Conservation (phyloP, 92 coral and sea anemone species). For the Zoanthus gigantus region DNA sequence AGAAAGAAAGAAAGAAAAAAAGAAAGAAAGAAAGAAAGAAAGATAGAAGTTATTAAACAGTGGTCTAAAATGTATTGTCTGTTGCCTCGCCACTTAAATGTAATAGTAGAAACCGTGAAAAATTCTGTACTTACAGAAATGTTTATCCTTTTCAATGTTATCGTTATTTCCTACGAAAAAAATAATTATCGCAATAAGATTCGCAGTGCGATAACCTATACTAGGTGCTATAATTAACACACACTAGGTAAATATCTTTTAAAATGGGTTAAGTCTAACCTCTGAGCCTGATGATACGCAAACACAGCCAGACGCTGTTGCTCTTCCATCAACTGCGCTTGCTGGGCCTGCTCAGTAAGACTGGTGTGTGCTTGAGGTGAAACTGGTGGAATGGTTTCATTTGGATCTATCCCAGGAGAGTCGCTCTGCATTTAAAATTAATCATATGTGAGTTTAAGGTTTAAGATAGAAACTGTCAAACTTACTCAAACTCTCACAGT, state of each 20-base stretch:
- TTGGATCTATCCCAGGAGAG: constrained; percentile 64
- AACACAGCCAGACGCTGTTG: constrained; percentile 73
- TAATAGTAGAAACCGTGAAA: too few relatives aligned
- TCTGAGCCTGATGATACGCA: constrained; percentile 64
- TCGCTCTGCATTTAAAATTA: constrained; percentile 10
- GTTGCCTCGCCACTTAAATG: too few relatives aligned
- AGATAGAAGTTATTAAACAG: too few relatives aligned
- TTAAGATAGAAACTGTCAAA: not conserved
- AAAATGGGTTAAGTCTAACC: constrained; percentile 21
- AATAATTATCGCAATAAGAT: too few relatives aligned
- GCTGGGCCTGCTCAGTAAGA: constrained; percentile 59
- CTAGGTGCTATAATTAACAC: too few relatives aligned
- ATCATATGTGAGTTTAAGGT: not conserved
- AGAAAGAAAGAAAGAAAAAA: too few relatives aligned
- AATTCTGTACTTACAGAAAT: constrained; percentile 6
- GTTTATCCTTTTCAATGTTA: not conserved
- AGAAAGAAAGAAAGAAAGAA: too few relatives aligned
- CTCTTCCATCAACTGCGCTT: constrained; percentile 54
- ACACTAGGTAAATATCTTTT: not conserved
- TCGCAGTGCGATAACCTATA: not conserved
- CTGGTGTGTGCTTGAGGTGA: constrained; percentile 73
- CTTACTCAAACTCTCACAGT: too few relatives aligned
- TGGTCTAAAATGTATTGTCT: too few relatives aligned
- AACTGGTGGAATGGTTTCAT: constrained; percentile 68
- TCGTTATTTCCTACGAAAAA: constrained; percentile 4